Base-by-base conservation (phyloP, 1,140 invertebrate species). In the Scaptomyza hsui region DNA sequence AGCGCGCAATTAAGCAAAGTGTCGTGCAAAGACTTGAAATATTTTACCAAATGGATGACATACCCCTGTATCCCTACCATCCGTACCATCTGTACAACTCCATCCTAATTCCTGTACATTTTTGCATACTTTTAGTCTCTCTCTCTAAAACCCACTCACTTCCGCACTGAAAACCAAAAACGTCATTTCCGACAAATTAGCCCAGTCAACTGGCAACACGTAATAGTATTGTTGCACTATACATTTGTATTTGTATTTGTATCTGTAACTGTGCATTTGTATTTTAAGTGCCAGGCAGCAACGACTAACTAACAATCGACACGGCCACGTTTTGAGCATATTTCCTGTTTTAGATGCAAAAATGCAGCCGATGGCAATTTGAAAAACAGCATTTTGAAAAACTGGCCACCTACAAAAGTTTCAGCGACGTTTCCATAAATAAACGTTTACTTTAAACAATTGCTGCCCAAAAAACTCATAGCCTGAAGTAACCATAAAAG, bases 161-260 rank as follows among this genome's bases (percentile, higher is more conserved):
- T 83, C 80, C 80, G 80, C 18, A 74, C 71, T 61, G 63, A 78
- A 78, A 78, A 45, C 74, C 73, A 70, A 56, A 85, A 85, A 86
- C 55, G 80, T 86, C 65, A 86, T 85, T 85, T 86, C 81, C 80
- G 81, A 86, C 73, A 85, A 85, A 85, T 85, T 85, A 85, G 81
- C 72, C 64, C 69, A 85, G 81, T 86, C 81, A 80, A 85, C 81
- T 80, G 68, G 68, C 76, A 72, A 63, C 77, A 51, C 26, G 26
- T 29, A 29, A 29, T 56, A 65, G 64, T 79, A 71, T 78, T 78
- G 69, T 24, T 48, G 39, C 19, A 41, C 21, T 42, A 15, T 10
- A 26, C 61, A 59, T 48, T 65, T 57, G 15, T 48, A 48, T 55
- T 41, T 56, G 29, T 18, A 51, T 64, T 39, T 77, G 44, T 56